Conservation (phyloP, 1,140 invertebrate species). For the Bombus pascuorum region DNA sequence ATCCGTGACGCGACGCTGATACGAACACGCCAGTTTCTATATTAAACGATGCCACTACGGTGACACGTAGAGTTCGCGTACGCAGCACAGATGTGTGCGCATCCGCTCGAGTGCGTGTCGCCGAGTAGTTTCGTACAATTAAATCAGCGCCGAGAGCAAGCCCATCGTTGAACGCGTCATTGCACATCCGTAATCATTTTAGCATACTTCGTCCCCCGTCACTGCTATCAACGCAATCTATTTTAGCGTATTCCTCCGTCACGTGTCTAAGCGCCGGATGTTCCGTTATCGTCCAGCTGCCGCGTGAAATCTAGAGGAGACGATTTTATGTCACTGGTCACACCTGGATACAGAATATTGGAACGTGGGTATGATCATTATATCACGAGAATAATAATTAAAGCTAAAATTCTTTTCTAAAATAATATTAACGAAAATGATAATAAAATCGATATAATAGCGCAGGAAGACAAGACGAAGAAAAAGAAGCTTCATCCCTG, state of each 20-base stretch:
- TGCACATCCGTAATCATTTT: slow-evolving; percentile 25
- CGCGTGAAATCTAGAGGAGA: neutral
- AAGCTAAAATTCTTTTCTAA: neutral
- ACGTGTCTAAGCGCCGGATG: neutral
- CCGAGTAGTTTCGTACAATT: slow-evolving; percentile 21
- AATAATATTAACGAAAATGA: no score
- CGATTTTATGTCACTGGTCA: neutral
- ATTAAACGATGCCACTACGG: slow-evolving; percentile 7
- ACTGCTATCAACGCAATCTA: neutral
- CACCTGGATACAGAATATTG: neutral
- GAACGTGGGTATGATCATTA: neutral
- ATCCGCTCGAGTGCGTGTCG: neutral
- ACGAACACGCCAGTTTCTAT: neutral
- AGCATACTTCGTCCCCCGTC: neutral
- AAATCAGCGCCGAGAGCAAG: slow-evolving; percentile 23
- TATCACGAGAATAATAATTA: neutral
- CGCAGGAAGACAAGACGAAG: no score
- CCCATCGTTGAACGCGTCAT: slow-evolving; percentile 1
- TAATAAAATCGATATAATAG: no score
- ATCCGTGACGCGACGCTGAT: neutral
- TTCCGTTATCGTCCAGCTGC: neutral
- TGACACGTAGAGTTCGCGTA: neutral
- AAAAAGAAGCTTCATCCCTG: no score
- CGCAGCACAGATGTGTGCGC: no score
- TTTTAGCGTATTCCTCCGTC: neutral